Percentiles rank a stretch among this genome's conserved stretches.
These are phyloP conservation scores for Lymantria monacha DNA, from an alignment of 2,888 invertebrate species.

Conservation along the genomic window DNA sequence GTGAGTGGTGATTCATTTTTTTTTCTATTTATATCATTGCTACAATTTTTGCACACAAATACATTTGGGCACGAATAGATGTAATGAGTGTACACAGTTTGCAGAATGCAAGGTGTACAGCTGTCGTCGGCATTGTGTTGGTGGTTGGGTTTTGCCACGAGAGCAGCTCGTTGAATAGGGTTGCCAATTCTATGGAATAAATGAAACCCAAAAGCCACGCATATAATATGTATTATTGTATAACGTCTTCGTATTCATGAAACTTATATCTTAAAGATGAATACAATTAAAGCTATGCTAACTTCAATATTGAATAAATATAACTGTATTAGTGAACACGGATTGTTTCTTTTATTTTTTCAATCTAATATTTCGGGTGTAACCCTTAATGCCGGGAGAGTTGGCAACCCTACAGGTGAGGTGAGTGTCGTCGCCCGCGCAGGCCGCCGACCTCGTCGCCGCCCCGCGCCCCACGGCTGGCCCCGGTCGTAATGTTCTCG, in stretches of 20 bases:
- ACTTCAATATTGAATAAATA: no score
- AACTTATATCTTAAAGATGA: no score
- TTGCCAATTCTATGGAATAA: background rate
- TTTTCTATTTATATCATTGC: background rate
- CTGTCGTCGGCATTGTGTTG: background rate
- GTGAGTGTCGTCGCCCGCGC: constrained; percentile 29
- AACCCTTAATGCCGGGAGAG: background rate
- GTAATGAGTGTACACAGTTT: background rate
- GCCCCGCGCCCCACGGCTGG: constrained; percentile 6
- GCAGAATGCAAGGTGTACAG: background rate
- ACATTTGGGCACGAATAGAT: background rate
- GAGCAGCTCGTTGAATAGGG: background rate
- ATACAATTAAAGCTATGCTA: no score
- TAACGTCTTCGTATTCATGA: no score
- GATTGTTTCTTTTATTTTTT: no score
- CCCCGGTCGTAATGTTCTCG: constrained; percentile 18
- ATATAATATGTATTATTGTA: no score
- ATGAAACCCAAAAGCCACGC: no score
- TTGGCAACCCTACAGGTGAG: constrained; percentile 15
- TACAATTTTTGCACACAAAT: background rate
- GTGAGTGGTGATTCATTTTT: background rate
- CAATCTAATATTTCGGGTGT: no score
- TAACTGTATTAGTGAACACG: no score
- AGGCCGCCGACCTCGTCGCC: constrained; percentile 28
- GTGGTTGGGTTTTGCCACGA: background rate